Percentiles rank a stretch among this genome's conserved stretches.
Evolutionary conservation across 2,797 vertebrate genomes (phyloP).

Genomic region (Molossus molossus): DNA sequence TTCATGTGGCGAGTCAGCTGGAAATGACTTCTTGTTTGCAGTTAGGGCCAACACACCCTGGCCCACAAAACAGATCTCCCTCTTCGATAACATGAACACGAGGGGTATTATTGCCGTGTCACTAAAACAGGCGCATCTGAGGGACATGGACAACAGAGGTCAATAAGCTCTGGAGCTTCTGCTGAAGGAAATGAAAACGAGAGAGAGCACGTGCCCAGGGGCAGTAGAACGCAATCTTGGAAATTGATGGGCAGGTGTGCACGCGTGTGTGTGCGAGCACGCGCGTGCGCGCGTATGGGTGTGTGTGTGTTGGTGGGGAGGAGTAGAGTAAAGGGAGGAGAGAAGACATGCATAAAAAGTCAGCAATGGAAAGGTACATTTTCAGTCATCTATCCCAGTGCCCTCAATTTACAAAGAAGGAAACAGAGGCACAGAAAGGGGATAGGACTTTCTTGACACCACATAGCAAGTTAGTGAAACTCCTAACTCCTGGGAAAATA

Average conservation of each 20-base stretch:
- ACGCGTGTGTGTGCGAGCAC: too few species aligned
- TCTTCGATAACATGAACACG: constrained; percentile 58
- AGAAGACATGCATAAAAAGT: background rate
- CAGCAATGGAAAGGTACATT: background rate
- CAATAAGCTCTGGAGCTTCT: constrained; percentile 62
- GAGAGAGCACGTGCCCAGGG: rapidly evolving
- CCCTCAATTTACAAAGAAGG: background rate
- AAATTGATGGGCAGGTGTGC: background rate
- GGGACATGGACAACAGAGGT: background rate
- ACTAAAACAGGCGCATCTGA: constrained; percentile 20
- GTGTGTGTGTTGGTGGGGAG: background rate
- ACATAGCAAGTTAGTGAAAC: background rate
- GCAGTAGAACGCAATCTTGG: background rate
- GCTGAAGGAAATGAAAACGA: constrained; percentile 71
- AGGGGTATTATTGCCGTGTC: constrained; percentile 50
- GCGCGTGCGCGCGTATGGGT: background rate
- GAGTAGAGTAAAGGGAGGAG: background rate
- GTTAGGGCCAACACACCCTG: background rate
- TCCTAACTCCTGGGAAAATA: background rate
- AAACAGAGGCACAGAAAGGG: background rate
- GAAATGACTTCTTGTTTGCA: constrained; percentile 30
- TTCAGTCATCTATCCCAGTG: background rate
- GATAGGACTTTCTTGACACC: background rate
- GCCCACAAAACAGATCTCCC: constrained; percentile 44
- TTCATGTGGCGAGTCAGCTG: background rate